Percentiles rank a stretch among this genome's conserved stretches.
phyloP scores from a whole-genome alignment of 2,888 invertebrate species.

The Eurois occulta region DNA sequence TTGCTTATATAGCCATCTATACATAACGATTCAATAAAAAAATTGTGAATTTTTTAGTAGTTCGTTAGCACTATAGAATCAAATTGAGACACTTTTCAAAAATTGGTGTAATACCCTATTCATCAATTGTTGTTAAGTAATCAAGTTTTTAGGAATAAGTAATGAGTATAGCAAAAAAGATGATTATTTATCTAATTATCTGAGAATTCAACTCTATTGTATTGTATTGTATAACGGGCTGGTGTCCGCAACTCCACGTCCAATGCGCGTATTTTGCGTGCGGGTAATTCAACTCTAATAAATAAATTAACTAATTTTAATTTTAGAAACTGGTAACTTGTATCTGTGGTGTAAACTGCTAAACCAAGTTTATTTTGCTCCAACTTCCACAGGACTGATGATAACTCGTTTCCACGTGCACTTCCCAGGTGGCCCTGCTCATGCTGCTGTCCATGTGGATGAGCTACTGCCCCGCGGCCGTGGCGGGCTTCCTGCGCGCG shows the following conservation, averaged over 20 bases:
- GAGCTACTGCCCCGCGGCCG: conserved; percentile 95
- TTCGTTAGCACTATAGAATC: too few species aligned
- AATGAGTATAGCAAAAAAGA: not conserved
- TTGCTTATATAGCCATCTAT: too few species aligned
- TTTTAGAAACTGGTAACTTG: not conserved
- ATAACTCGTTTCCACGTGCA: not conserved
- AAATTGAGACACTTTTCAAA: too few species aligned
- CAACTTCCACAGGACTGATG: not conserved
- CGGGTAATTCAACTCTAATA: not conserved
- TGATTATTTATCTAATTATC: not conserved
- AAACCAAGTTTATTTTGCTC: not conserved
- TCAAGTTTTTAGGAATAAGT: not conserved
- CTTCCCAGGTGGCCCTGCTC: conserved; percentile 93
- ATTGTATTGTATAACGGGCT: too few species aligned
- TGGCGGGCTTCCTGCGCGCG: conserved; percentile 94
- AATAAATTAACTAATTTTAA: not conserved
- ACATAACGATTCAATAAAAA: too few species aligned
- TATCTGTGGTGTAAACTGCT: not conserved
- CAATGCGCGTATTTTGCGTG: too few species aligned
- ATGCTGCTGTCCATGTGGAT: conserved; percentile 98
- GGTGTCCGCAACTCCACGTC: too few species aligned
- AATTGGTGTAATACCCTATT: too few species aligned
- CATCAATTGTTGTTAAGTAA: not conserved
- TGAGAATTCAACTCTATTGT: not conserved
- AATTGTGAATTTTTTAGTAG: too few species aligned